These are phyloP conservation scores for Lates japonicus DNA, from an alignment of 2,797 vertebrate species.

Conservation along the genomic window DNA sequence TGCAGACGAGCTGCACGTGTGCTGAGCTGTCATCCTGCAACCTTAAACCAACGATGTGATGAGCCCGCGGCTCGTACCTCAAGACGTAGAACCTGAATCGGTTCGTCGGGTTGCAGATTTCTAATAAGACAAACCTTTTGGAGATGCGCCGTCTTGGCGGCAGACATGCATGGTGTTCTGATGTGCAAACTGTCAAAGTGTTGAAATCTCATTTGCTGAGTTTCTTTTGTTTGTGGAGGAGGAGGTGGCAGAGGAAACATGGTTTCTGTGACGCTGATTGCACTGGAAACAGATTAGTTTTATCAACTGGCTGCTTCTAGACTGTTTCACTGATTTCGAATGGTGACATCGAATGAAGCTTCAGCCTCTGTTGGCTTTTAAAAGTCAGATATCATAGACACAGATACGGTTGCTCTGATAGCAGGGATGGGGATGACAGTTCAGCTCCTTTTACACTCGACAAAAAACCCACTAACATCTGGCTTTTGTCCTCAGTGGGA, in stretches of 20 bases:
- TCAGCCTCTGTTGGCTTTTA: neutral
- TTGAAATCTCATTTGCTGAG: constrained; percentile 45
- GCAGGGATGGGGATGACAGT: neutral
- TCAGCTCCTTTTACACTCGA: too few species aligned
- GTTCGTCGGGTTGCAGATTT: constrained; percentile 17
- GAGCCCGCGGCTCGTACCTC: neutral
- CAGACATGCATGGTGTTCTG: constrained; percentile 27
- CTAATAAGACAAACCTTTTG: constrained; percentile 36
- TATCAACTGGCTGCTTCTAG: constrained; percentile 23
- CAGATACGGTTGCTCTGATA: neutral
- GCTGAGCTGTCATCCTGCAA: constrained; percentile 35
- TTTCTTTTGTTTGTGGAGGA: constrained; percentile 38
- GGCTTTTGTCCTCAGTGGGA: too few species aligned
- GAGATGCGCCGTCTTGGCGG: constrained; percentile 7
- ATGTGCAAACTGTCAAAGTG: constrained; percentile 52
- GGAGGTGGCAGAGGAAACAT: constrained; percentile 23
- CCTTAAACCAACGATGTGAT: constrained; percentile 5
- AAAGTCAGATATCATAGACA: neutral
- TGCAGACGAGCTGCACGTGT: constrained; percentile 12
- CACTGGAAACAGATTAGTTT: constrained; percentile 43
- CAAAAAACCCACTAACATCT: too few species aligned
- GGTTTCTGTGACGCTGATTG: constrained; percentile 29
- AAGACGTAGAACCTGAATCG: constrained; percentile 1
- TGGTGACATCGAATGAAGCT: neutral
- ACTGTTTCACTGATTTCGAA: neutral